phyloP scores from a whole-genome alignment of 2,113 vertebrate genomes.

The Cinclus mexicanus region DNA sequence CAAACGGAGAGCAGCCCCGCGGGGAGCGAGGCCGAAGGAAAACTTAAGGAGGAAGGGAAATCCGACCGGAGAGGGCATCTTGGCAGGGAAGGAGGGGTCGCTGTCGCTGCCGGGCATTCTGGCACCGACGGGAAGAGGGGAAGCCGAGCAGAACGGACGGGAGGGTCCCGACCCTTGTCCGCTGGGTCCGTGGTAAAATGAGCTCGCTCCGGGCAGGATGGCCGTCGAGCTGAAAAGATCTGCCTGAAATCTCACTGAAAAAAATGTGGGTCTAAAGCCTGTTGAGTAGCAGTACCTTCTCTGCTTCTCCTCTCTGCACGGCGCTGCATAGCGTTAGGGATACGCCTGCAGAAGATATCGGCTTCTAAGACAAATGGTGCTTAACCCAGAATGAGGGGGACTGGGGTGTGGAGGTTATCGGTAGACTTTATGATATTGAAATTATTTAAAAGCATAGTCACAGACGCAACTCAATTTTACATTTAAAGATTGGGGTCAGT shows the following conservation, averaged over 20 bases:
- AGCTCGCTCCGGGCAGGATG: background rate
- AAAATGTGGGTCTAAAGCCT: background rate
- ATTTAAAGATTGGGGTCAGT: background rate
- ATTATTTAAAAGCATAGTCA: background rate
- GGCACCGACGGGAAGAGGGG: background rate
- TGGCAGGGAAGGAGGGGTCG: background rate
- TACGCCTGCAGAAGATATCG: fast-evolving
- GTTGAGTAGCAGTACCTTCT: background rate
- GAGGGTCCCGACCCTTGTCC: background rate
- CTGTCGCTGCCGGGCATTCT: background rate
- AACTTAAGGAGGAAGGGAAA: background rate
- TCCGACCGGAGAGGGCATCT: background rate
- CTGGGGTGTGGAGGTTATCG: background rate
- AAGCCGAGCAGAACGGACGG: background rate
- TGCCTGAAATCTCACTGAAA: background rate
- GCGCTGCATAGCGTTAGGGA: background rate
- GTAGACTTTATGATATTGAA: background rate
- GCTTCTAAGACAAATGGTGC: background rate
- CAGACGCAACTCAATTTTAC: background rate
- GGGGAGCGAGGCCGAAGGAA: background rate
- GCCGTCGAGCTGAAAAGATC: background rate
- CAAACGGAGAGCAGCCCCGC: background rate
- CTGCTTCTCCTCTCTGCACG: background rate
- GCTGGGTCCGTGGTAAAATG: background rate
- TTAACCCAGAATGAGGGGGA: background rate